Evolutionary conservation across 2,888 invertebrate genomes (phyloP).

Genomic region (Onchidella celtica): DNA sequence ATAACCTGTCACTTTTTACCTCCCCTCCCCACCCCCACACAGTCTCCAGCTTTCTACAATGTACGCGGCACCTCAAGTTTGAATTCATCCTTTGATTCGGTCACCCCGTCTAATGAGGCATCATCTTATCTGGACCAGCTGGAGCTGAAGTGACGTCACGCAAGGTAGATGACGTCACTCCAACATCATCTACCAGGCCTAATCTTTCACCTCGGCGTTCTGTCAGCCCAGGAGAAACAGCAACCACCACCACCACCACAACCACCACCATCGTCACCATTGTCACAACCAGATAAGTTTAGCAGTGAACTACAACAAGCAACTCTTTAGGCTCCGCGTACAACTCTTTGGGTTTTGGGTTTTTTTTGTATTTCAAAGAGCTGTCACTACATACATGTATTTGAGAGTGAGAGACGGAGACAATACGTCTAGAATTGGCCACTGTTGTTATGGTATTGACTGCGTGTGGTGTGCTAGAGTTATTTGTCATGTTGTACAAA

Average conservation of each 20-base stretch:
- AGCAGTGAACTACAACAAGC: too few species aligned
- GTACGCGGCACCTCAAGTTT: conserved; percentile 39
- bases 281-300: too few species aligned
- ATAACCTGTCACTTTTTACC: not conserved
- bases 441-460: not conserved
- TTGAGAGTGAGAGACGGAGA: conserved; percentile 30
- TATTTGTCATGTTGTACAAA: conserved; percentile 26
- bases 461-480: conserved; percentile 40
- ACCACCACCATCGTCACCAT: too few species aligned
- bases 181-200: not conserved
- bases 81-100: conserved; percentile 60
- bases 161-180: conserved; percentile 6
- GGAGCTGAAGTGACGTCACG: conserved; percentile 13
- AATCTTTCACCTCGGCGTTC: not conserved
- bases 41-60: conserved; percentile 51
- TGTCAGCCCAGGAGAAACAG: not conserved
- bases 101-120: conserved; percentile 72
- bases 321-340: too few species aligned
- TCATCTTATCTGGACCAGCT: conserved; percentile 30
- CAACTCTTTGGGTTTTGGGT: too few species aligned
- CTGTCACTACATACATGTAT: too few species aligned
- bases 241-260: too few species aligned
- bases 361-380: too few species aligned
- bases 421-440: conserved; percentile 6
- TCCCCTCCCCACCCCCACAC: not conserved